Base-by-base conservation (phyloP, 92 coral and sea anemone genomes). In the Galaxea fascicularis region DNA sequence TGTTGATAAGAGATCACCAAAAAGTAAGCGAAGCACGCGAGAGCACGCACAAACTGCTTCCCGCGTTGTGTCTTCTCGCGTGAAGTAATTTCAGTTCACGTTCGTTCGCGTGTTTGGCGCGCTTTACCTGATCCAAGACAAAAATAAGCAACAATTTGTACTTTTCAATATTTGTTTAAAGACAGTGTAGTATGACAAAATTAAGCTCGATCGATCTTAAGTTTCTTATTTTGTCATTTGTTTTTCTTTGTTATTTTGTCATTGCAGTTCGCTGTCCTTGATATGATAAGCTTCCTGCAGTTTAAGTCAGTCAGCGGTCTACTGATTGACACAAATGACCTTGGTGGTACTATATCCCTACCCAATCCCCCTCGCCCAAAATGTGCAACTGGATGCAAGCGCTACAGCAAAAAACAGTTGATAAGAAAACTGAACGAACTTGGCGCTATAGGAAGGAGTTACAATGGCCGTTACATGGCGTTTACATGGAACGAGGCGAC, bases 381-480 rank as follows among this genome's bases (percentile, higher is more conserved):
- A 15, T 52, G 82, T n/a, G 68, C 24, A 17, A 53, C 2, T 10
- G 21, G 22, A 17, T 77, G 82, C 71, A 77, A 44, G 41, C 22
- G 53, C 16, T 60, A 77, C 35, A 31, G 70, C 56, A 65, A 31
- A 58, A 54, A 29, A 44, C 82, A 77, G 82, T 35, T 77, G 16
- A 56, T 77, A 21, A 25, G 70, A 31, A 77, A 58, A 21, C 69
- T 77, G 2, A 77, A 77, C 57, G 31, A 22, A 31, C 70, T 77
- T 0, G 82, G 82, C 22, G 21, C n/a, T 5, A 59, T 15, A 59
- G 35, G 70, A 9, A 56, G 14, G 0, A 30, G 58, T 4, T 84
- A 45, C 22, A 84, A 84, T 65, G 65, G 76, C 58, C 60, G 71
- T 35, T 84, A 64, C 75, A 84, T 84, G 88, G 88, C 88, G 16